Conservation (phyloP, 2,888 invertebrate genomes). For the Morpho deidamia region DNA sequence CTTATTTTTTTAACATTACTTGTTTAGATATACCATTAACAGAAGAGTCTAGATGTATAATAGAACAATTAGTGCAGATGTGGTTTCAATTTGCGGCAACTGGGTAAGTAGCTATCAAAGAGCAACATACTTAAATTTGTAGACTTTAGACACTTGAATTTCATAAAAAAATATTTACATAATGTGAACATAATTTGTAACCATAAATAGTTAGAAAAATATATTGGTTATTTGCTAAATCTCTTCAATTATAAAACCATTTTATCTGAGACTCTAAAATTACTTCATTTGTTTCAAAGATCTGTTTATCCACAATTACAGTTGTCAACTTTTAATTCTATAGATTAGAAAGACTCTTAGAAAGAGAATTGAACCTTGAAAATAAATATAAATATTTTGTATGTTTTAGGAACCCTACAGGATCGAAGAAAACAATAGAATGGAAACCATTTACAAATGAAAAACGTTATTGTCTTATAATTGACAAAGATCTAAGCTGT, state of each 20-base stretch:
- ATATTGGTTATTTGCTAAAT: too few species aligned
- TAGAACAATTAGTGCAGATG: constrained; percentile 45
- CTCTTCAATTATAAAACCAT: not conserved
- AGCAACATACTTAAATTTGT: too few species aligned
- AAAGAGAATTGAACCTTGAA: too few species aligned
- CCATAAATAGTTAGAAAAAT: too few species aligned
- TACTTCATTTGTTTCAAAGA: not conserved
- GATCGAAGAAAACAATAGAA: constrained; percentile 28
- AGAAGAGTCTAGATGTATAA: constrained; percentile 43
- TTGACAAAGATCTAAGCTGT: constrained; percentile 46
- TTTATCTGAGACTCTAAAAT: not conserved
- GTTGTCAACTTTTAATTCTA: too few species aligned
- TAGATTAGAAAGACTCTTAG: too few species aligned
- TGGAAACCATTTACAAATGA: constrained; percentile 57
- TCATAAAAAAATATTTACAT: too few species aligned
- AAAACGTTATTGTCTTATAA: constrained; percentile 47
- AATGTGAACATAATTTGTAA: too few species aligned
- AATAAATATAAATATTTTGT: not conserved
- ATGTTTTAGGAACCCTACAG: constrained; percentile 58
- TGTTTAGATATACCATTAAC: constrained; percentile 54
- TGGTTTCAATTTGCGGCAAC: constrained; percentile 61
- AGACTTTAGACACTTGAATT: too few species aligned
- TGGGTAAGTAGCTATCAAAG: constrained; percentile 48
- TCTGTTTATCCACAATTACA: too few species aligned
- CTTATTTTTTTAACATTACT: constrained; percentile 58